Base-by-base conservation (phyloP, 2,888 invertebrate species). In the Theodoxus fluviatilis region DNA sequence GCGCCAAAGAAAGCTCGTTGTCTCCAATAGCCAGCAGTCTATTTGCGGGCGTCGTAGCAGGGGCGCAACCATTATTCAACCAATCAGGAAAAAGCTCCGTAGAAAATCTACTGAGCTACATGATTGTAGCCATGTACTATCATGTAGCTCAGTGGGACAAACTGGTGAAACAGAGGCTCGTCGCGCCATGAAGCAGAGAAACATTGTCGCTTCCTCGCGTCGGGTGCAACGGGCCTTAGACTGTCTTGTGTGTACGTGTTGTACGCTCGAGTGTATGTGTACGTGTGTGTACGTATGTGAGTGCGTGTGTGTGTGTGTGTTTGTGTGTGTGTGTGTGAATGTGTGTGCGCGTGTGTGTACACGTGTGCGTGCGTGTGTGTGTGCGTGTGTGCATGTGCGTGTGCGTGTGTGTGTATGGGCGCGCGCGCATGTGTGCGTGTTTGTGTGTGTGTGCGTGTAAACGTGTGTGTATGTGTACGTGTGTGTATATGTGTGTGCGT, bases 241-340 rank as follows among this genome's bases (percentile, higher is more conserved):
- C n/a, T n/a, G n/a, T n/a, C n/a, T n/a, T 57, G 57, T 31, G 57
- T 57, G 57, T 22, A 12, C 25, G 52, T 18, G 52, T 57, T 57
- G 57, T 57, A 33, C 6, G 25, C 31, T 31, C 33, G 57, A 18
- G 57, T 57, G 57, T 22, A 12, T 52, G 52, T 18, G 52, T 57
- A 4, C 25, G 9, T 52, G n/a, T 52, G 9, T 52, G 9, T 3
- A 25, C 25, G 6, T 52, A 4, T 52, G 9, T 52, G 52, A 22
- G 9, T 6, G 9, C 25, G 9, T 6, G 6, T 52, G 52, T 52
- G 9, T 52, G 9, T 52, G 52, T 52, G 9, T 52, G 57, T 7
- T 31, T 57, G 31, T 57, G 18, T 57, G 57, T 57, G 57, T 57
- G 57, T 57, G 57, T 57, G 57, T 12, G 25, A 31, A 35, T 57